Conservation (phyloP, 2,888 invertebrate genomes). For the Tachystola acroxantha region DNA sequence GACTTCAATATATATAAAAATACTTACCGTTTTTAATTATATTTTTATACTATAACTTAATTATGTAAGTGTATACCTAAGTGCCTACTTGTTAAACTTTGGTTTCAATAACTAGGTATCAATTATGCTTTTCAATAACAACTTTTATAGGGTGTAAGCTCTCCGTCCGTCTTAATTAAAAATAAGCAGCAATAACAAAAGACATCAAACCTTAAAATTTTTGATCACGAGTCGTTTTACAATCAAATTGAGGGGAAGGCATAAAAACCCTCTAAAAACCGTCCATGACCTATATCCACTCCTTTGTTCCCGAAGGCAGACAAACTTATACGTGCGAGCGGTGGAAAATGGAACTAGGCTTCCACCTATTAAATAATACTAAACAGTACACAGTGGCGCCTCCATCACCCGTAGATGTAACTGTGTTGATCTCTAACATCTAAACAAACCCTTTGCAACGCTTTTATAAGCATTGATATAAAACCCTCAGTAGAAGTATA, state of each 20-base stretch:
- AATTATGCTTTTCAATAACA: no score
- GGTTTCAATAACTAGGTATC: no score
- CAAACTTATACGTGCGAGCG: background rate
- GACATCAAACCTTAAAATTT: background rate
- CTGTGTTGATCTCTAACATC: background rate
- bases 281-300: conserved; percentile 1
- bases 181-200: background rate
- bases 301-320: background rate
- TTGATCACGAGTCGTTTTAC: background rate
- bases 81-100: no score
- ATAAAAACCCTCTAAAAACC: background rate
- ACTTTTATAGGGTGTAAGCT: no score
- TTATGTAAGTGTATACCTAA: no score
- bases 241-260: background rate
- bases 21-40: no score
- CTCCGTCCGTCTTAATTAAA: no score
- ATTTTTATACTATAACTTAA: no score
- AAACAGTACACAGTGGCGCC: background rate
- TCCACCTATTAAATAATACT: background rate
- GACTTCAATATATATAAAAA: no score
- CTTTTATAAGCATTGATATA: conserved; percentile 2
- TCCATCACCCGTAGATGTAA: background rate
- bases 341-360: no score
- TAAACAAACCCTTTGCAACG: background rate
- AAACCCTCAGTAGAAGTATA: conserved; percentile 3